Evolutionary conservation across 2,113 vertebrate species (phyloP).

Genomic region (Phylloscopus whistleri): DNA sequence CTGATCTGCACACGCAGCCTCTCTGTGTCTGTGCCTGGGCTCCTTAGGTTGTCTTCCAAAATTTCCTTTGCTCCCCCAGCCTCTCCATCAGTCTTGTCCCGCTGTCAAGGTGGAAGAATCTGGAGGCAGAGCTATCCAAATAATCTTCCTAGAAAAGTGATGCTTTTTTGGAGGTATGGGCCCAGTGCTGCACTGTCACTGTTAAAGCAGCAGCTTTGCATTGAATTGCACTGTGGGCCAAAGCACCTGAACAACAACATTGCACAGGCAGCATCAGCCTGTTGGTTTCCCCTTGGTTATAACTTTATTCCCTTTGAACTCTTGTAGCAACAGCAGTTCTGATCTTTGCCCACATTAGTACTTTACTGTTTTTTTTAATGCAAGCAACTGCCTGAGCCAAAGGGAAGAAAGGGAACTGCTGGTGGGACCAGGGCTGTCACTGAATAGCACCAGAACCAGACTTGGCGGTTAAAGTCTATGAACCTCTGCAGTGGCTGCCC

Average conservation of each 20-base stretch:
- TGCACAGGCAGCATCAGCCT: not conserved
- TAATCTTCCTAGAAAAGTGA: not conserved
- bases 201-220: not conserved
- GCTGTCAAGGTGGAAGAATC: not conserved
- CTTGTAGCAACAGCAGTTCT: not conserved
- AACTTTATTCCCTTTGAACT: not conserved
- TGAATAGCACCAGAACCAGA: not conserved
- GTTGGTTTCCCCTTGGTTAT: not conserved
- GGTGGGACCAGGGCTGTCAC: not conserved
- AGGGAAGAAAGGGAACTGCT: not conserved
- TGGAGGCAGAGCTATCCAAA: not conserved
- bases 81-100: not conserved
- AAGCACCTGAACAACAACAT: not conserved
- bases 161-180: not conserved
- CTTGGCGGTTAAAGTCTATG: not conserved
- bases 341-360: not conserved
- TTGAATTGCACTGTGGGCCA: not conserved
- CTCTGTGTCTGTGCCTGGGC: fast-evolving
- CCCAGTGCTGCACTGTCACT: fast-evolving
- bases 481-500: not conserved
- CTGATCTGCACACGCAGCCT: fast-evolving
- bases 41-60: not conserved
- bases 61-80: not conserved
- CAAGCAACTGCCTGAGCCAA: too few relatives aligned
- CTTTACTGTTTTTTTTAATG: not conserved